Base-by-base conservation (phyloP, 2,113 vertebrate genomes). In the Stigmatopora nigra region DNA sequence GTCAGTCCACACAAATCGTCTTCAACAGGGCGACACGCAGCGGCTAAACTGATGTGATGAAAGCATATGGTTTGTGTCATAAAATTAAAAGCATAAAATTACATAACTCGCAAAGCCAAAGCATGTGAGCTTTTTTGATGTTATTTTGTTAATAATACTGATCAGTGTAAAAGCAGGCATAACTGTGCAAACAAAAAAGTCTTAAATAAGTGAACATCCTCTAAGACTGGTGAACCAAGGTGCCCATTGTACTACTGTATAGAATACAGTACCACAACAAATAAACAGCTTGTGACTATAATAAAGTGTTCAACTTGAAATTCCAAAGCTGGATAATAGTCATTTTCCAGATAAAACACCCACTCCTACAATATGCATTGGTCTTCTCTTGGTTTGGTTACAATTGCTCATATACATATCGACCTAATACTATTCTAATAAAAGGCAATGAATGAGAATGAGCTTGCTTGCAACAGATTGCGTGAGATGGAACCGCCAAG, bases 1-100 rank as follows among this genome's bases (percentile, higher is more conserved):
- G 82, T 86, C 82, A 77, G 70, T 84, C 78, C 73, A 65, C 71
- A 55, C 76, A 84, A 81, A 85, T 78, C 79, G 77, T 82, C 69
- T 72, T 69, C 69, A 77, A 79, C 65, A 61, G 17, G 19, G 12
- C 9, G 41, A 12, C 35, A 16, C 5, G n/a, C 10, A 41, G 58
- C 17, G 35, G 35, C 20, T 36, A 12, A 79, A 75, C 69, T 80
- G 75, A 73, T 78, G 77, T 78, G 73, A 83, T 86, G 72, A 80
- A 83, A 84, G 74, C 16, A 6, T 5, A 7, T 53, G 2, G 53
- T 68, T 41, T 63, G 48, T 63, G 64, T 52, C 45, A 71, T 56
- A 66, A 72, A n/a, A n/a, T n/a, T n/a, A n/a, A 73, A 85, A 86
- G 79, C 73, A 85, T 80, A 79, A 69, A 60, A 73, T 71, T 31